A percentile compares a stretch with the other conserved stretches of the same genome.
phyloP scores from a whole-genome alignment of 2,797 vertebrate genomes.

The Pipistrellus kuhlii region DNA sequence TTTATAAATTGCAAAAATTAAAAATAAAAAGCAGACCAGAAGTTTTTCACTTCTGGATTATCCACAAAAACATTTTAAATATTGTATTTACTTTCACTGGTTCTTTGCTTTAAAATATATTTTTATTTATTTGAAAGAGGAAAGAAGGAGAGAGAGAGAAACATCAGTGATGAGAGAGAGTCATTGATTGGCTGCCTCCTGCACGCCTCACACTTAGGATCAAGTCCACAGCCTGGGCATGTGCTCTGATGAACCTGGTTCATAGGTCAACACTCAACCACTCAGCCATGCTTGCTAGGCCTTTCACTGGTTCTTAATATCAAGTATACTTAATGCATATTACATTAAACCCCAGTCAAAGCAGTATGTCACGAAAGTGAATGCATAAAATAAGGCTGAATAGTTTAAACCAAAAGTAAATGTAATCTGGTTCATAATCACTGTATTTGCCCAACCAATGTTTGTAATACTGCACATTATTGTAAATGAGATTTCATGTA shows the following conservation, averaged over 20 bases:
- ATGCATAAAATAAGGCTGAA: not conserved
- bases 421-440: not conserved
- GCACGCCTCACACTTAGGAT: too few relatives aligned
- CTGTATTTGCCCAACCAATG: not conserved
- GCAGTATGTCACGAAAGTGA: not conserved
- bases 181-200: too few relatives aligned
- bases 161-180: too few relatives aligned
- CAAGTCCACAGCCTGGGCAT: too few relatives aligned
- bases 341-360: not conserved
- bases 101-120: not conserved
- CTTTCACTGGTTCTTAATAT: not conserved
- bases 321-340: not conserved
- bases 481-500: constrained; percentile 26
- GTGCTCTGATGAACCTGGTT: too few relatives aligned
- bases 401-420: constrained; percentile 34
- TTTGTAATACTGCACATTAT: not conserved
- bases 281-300: too few relatives aligned
- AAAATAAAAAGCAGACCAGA: not conserved
- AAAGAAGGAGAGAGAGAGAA: too few relatives aligned
- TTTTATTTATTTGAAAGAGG: too few relatives aligned
- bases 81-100: constrained; percentile 22
- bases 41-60: constrained; percentile 54
- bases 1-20: too few relatives aligned
- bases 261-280: too few relatives aligned
- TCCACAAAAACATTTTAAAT: constrained; percentile 17